Evolutionary conservation across 2,113 vertebrate species (phyloP).

Genomic region (Mystacornis crossleyi): DNA sequence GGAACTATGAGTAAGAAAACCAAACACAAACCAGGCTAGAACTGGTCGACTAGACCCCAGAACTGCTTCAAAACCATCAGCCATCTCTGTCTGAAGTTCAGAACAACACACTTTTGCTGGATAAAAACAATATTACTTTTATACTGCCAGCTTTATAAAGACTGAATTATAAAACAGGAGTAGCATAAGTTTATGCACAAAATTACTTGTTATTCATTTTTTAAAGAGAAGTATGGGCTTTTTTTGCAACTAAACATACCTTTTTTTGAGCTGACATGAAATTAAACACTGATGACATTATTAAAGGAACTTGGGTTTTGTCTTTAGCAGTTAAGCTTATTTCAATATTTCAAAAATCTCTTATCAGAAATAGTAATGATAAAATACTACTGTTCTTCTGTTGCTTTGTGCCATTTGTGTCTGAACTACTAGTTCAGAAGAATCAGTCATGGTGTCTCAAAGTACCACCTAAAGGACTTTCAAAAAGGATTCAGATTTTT

Average conservation of each 20-base stretch:
- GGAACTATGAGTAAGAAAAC: neutral
- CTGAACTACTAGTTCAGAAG: neutral
- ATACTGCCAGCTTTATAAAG: neutral
- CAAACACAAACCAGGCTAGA: neutral
- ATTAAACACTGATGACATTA: neutral
- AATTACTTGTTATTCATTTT: neutral
- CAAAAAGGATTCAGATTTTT: neutral
- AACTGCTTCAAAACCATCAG: neutral
- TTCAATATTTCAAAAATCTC: neutral
- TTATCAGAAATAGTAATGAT: neutral
- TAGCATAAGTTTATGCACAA: neutral
- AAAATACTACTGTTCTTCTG: neutral
- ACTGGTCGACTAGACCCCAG: neutral
- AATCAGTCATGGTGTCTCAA: neutral
- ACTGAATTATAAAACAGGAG: neutral
- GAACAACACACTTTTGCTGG: neutral
- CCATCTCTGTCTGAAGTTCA: neutral
- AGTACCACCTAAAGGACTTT: neutral
- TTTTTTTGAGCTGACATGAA: neutral
- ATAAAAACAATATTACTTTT: neutral
- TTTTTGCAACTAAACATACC: neutral
- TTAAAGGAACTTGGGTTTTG: neutral
- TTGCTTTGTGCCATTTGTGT: neutral
- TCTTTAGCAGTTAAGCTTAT: neutral
- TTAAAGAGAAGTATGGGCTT: accelerated